These are phyloP conservation scores for Maniola hyperantus DNA, from an alignment of 2,888 invertebrate species.

Conservation along the genomic window DNA sequence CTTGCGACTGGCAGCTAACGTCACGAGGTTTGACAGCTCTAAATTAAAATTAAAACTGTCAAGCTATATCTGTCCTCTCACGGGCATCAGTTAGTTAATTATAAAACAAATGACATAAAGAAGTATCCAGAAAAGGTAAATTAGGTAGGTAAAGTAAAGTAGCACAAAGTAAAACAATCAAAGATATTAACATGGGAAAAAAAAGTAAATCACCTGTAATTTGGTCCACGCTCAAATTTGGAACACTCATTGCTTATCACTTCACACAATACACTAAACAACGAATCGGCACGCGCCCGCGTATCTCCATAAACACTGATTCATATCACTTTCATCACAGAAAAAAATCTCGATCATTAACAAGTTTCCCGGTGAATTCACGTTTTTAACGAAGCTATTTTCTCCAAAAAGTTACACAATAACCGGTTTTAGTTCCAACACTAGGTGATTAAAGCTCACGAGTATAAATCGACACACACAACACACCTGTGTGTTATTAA, in stretches of 20 bases:
- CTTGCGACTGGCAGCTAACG: too few species aligned
- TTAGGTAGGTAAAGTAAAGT: background rate
- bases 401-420: conserved; percentile 41
- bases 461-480: conserved; percentile 43
- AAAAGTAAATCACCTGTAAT: conserved; percentile 62
- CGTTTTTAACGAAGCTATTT: conserved; percentile 45
- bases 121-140: too few species aligned
- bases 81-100: too few species aligned
- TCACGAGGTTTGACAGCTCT: too few species aligned
- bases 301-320: conserved; percentile 66
- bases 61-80: too few species aligned
- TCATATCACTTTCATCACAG: conserved; percentile 60
- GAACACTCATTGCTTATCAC: conserved; percentile 72
- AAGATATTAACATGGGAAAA: background rate
- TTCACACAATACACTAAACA: conserved; percentile 47
- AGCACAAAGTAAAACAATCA: background rate
- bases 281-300: conserved; percentile 52
- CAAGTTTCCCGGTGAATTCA: conserved; percentile 62
- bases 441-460: conserved; percentile 37
- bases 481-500: conserved; percentile 43
- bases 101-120: too few species aligned
- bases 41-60: too few species aligned
- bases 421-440: conserved; percentile 38
- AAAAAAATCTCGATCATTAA: conserved; percentile 58
- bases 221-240: conserved; percentile 74